phyloP scores from a whole-genome alignment of 2,113 vertebrate genomes.

The Antennarius striatus region DNA sequence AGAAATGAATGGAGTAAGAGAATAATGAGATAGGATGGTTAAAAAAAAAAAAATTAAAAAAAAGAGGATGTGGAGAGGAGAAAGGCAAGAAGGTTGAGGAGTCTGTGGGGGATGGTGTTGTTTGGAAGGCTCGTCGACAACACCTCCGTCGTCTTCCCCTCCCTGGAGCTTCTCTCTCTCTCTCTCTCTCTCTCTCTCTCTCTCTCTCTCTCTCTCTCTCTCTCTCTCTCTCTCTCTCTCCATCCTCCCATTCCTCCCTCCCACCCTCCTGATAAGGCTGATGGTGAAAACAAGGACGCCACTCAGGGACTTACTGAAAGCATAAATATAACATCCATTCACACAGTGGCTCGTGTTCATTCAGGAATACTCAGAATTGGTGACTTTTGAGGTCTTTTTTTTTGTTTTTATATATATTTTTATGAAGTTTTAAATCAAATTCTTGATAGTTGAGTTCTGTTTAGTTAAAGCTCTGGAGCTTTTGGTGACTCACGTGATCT shows the following conservation, averaged over 20 bases:
- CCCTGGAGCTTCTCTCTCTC: conserved; percentile 10
- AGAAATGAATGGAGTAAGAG: neutral
- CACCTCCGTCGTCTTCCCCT: conserved; percentile 47
- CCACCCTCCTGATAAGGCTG: conserved; percentile 50
- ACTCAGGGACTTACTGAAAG: conserved; percentile 44
- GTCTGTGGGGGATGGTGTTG: conserved; percentile 41
- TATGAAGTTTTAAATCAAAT: neutral
- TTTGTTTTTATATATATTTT: too few species aligned
- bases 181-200: conserved; percentile 3
- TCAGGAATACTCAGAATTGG: too few species aligned
- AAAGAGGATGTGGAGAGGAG: neutral
- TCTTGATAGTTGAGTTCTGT: neutral
- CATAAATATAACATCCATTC: conserved; percentile 5
- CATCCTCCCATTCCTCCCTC: conserved; percentile 10
- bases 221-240: neutral
- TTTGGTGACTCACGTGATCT: neutral
- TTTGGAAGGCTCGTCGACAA: conserved; percentile 48
- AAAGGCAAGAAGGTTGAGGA: conserved; percentile 13
- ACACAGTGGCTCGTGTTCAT: too few species aligned
- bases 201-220: conserved; percentile 1
- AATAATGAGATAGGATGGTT: neutral
- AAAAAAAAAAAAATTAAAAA: neutral
- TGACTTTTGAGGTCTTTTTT: too few species aligned
- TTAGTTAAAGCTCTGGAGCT: neutral
- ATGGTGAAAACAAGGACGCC: conserved; percentile 62